Conservation (phyloP, 30 jellyfish, hydroid and myxozoan genomes). For the Aurelia aurita complex sp. Pacific region DNA sequence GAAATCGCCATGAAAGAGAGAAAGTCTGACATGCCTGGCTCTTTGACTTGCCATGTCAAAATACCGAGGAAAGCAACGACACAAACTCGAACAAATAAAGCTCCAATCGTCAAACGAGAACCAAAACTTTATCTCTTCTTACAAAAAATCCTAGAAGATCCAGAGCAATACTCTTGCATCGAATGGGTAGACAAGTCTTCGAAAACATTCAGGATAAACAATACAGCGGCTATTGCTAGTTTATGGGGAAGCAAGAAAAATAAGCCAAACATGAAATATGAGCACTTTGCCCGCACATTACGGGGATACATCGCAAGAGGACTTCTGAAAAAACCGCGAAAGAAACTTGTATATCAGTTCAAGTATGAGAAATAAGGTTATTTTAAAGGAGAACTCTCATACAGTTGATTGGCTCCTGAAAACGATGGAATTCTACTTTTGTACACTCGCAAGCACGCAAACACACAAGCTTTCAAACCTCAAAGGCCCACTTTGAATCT, state of each 20-base stretch:
- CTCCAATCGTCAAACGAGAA: background rate
- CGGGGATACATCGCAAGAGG: slow-evolving; percentile 45
- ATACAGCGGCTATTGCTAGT: slow-evolving; percentile 19
- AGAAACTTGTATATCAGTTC: slow-evolving; percentile 30
- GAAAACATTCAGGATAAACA: slow-evolving; percentile 8
- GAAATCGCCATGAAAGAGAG: background rate
- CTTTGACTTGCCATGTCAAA: too few relatives aligned
- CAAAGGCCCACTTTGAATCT: too few relatives aligned
- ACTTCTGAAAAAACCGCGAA: slow-evolving; percentile 36
- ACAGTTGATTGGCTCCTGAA: too few relatives aligned
- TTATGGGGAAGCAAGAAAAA: slow-evolving; percentile 43
- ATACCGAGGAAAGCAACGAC: background rate
- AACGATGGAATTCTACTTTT: too few relatives aligned
- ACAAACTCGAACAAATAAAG: background rate
- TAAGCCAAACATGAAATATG: slow-evolving; percentile 49
- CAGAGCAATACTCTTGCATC: slow-evolving; percentile 18
- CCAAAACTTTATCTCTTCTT: slow-evolving; percentile 26
- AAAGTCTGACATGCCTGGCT: too few relatives aligned
- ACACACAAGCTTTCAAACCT: too few relatives aligned
- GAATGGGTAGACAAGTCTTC: slow-evolving; percentile 16
- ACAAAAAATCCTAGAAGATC: slow-evolving; percentile 5
- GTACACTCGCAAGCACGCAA: too few relatives aligned
- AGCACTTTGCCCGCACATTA: slow-evolving; percentile 53
- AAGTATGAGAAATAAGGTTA: background rate
- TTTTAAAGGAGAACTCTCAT: too few relatives aligned